phyloP scores from a whole-genome alignment of 2,888 invertebrate species.

The Ditula angustiorana region DNA sequence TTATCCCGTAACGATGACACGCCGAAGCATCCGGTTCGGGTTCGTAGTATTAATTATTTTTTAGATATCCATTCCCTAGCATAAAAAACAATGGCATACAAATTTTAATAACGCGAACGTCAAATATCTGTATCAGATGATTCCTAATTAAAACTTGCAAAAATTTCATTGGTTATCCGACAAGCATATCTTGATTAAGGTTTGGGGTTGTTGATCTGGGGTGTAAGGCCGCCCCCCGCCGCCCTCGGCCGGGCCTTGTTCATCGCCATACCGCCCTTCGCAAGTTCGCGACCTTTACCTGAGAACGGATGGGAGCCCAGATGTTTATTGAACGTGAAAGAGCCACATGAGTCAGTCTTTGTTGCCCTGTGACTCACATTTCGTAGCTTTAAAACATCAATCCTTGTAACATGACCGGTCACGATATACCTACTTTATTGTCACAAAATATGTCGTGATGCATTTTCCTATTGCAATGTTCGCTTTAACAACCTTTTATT shows the following conservation, averaged over 20 bases:
- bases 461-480: constrained; percentile 20
- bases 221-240: constrained; percentile 47
- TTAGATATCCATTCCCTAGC: not conserved
- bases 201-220: constrained; percentile 80
- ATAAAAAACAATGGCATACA: constrained; percentile 25
- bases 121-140: not conserved
- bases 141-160: constrained; percentile 66
- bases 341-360: constrained; percentile 36
- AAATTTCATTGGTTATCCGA: constrained; percentile 60
- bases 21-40: constrained; percentile 53
- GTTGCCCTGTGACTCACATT: not conserved
- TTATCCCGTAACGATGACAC: constrained; percentile 61
- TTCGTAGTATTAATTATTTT: constrained; percentile 45
- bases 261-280: constrained; percentile 70
- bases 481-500: too few species aligned
- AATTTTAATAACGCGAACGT: constrained; percentile 12
- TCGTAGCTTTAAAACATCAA: constrained; percentile 6
- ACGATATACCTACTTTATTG: constrained; percentile 15
- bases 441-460: constrained; percentile 26
- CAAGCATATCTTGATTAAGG: constrained; percentile 75
- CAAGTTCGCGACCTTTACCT: constrained; percentile 73
- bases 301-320: constrained; percentile 66
- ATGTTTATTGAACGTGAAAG: constrained; percentile 60
- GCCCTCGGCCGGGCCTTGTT: constrained; percentile 66
- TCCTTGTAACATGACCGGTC: not conserved